Evolutionary conservation across 2,797 vertebrate species (phyloP).

Genomic region (Arctocebus calabarensis): DNA sequence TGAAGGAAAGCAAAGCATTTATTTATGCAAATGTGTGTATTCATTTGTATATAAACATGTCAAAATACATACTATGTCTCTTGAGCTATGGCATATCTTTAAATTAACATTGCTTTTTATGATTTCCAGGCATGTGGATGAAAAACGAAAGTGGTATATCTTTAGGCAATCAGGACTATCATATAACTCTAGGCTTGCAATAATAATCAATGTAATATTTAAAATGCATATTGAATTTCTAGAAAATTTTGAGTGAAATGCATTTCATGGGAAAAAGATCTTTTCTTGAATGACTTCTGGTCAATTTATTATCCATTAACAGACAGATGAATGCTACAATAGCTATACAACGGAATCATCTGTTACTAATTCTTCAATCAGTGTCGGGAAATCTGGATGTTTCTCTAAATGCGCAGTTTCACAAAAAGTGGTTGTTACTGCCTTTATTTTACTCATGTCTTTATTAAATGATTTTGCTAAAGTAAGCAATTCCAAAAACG

Average conservation of each 20-base stretch:
- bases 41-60: background rate
- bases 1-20: background rate
- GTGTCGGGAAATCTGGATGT: background rate
- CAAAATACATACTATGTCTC: background rate
- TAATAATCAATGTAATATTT: background rate
- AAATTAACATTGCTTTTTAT: background rate
- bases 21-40: background rate
- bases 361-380: background rate
- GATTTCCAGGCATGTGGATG: background rate
- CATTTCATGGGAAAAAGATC: background rate
- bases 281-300: background rate
- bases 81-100: background rate
- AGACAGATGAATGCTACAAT: background rate
- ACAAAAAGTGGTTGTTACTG: background rate
- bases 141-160: background rate
- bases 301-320: background rate
- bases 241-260: background rate
- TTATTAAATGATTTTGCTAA: constrained; percentile 1
- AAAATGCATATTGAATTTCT: background rate
- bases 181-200: background rate
- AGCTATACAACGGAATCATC: background rate
- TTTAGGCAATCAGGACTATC: background rate
- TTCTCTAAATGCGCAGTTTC: background rate
- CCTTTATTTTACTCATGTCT: background rate
- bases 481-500: background rate